A percentile compares a stretch with the other conserved stretches of the same genome.
phyloP scores from a whole-genome alignment of 2,797 vertebrate species.

The Neopelma chrysocephalum region DNA sequence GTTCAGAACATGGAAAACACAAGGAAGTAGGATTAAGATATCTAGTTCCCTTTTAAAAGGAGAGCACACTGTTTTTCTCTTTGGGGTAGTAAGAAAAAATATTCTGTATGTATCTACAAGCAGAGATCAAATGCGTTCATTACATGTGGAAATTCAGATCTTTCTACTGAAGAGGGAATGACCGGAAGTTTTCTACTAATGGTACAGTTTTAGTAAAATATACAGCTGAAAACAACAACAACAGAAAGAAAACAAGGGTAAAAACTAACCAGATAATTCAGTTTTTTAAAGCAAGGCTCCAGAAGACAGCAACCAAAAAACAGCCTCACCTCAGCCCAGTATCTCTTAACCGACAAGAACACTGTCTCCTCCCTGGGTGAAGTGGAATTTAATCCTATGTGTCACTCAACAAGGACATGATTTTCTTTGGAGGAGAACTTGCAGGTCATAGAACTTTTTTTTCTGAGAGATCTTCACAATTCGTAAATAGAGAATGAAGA shows the following conservation, averaged over 20 bases:
- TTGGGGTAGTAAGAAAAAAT: not conserved
- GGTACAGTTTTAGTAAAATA: not conserved
- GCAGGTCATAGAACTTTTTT: not conserved
- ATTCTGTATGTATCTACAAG: not conserved
- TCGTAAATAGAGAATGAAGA: not conserved
- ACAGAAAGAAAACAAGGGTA: not conserved
- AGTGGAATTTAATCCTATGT: not conserved
- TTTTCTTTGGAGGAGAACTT: not conserved
- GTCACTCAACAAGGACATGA: not conserved
- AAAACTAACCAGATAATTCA: not conserved
- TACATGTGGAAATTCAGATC: not conserved
- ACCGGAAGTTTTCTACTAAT: not conserved
- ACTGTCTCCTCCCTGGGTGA: not conserved
- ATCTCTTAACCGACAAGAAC: not conserved
- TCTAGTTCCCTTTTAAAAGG: not conserved
- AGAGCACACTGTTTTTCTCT: not conserved
- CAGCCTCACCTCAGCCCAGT: not conserved
- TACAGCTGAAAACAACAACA: not conserved
- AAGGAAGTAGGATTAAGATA: not conserved
- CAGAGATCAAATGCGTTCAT: not conserved
- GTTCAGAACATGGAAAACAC: not conserved
- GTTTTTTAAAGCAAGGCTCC: not conserved
- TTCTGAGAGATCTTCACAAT: not conserved
- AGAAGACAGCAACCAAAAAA: not conserved
- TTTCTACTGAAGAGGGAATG: not conserved